These are phyloP conservation scores for Nesospiza acunhae DNA, from an alignment of 2,113 vertebrate species.

Conservation along the genomic window DNA sequence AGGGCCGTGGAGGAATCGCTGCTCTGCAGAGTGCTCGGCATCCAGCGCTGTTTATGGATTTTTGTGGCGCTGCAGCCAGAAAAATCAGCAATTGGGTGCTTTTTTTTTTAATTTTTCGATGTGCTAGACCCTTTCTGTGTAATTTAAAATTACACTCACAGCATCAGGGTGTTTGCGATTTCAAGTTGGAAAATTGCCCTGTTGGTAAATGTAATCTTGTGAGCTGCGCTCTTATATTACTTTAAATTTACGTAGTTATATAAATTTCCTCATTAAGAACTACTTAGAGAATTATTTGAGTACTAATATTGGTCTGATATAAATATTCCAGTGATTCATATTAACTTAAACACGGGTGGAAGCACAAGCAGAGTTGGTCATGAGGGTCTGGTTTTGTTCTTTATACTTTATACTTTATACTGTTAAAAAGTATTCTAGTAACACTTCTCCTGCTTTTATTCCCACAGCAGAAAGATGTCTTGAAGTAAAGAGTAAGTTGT, in stretches of 20 bases:
- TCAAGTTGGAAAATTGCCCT: rapidly evolving
- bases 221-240: rapidly evolving
- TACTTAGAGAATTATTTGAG: background rate
- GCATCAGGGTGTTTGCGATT: rapidly evolving
- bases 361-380: background rate
- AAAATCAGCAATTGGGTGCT: background rate
- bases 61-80: rapidly evolving
- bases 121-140: rapidly evolving
- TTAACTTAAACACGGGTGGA: rapidly evolving
- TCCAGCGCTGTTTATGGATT: rapidly evolving
- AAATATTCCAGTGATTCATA: background rate
- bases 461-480: background rate
- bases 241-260: rapidly evolving
- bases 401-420: rapidly evolving
- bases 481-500: constrained; percentile 2
- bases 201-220: rapidly evolving
- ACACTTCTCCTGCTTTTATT: background rate
- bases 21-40: rapidly evolving
- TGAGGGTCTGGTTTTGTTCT: background rate
- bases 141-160: rapidly evolving
- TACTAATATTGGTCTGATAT: rapidly evolving
- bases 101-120: rapidly evolving
- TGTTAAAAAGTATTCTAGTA: rapidly evolving
- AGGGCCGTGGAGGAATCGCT: rapidly evolving
- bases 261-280: rapidly evolving